A percentile compares a stretch with the other conserved stretches of the same genome.
These are phyloP conservation scores for Epizoanthus stellaris DNA, from an alignment of 92 coral and sea anemone species.

Conservation along the genomic window DNA sequence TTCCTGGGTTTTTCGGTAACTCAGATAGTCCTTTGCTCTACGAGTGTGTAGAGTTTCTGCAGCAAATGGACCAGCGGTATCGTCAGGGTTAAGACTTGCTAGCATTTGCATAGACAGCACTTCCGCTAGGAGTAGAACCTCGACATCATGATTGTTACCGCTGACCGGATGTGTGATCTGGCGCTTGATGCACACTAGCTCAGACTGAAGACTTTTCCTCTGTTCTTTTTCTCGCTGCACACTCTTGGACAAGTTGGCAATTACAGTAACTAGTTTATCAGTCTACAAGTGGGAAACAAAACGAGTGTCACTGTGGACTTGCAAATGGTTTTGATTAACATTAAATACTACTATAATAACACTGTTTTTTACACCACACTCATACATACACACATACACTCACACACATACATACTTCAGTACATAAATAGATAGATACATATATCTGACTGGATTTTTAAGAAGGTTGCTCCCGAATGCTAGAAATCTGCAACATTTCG, in stretches of 20 bases:
- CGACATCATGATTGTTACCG: conserved; percentile 75
- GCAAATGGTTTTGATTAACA: neutral
- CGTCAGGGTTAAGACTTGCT: conserved; percentile 39
- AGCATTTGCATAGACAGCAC: conserved; percentile 87
- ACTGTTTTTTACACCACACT: no score
- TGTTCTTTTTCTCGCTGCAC: conserved; percentile 91
- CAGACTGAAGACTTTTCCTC: conserved; percentile 77
- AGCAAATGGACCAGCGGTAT: conserved; percentile 29
- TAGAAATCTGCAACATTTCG: no score
- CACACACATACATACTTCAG: neutral
- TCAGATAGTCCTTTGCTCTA: conserved; percentile 71
- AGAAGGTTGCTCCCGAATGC: no score
- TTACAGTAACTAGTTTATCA: conserved; percentile 83
- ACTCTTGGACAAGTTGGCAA: conserved; percentile 89
- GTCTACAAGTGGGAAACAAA: conserved; percentile 42
- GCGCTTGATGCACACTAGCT: conserved; percentile 79
- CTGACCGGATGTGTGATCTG: conserved; percentile 80
- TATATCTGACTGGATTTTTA: neutral
- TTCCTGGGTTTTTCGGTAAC: conserved; percentile 72
- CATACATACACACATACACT: neutral
- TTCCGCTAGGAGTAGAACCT: conserved; percentile 85
- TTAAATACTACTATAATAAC: neutral
- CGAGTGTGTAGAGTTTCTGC: conserved; percentile 31
- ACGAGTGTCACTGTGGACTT: neutral
- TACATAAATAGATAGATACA: neutral